Conservation (phyloP, 2,888 invertebrate genomes). For the Tyria jacobaeae region DNA sequence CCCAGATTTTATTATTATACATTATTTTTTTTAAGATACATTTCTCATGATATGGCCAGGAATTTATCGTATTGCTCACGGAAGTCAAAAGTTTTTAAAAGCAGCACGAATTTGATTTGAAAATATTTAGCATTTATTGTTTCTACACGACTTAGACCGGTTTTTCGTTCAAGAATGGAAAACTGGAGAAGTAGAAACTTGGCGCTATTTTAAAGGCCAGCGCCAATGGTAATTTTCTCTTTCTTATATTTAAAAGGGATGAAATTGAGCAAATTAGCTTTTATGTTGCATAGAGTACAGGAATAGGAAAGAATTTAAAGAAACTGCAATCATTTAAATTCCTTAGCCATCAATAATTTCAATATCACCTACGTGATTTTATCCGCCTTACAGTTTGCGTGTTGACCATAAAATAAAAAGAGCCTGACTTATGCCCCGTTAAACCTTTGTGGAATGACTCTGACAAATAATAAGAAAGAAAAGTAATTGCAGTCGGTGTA, state of each 20-base stretch:
- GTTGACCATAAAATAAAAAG: constrained; percentile 4
- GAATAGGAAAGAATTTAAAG: constrained; percentile 13
- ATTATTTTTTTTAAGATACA: no score
- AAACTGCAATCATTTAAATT: constrained; percentile 17
- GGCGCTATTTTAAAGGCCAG: constrained; percentile 27
- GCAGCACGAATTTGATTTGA: background rate
- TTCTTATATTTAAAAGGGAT: constrained; percentile 27
- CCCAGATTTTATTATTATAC: no score
- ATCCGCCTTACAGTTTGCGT: background rate
- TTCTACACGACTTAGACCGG: constrained; percentile 12
- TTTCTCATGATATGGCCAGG: background rate
- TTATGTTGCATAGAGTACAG: constrained; percentile 3
- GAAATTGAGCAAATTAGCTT: constrained; percentile 13
- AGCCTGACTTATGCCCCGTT: background rate
- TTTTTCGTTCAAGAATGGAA: constrained; percentile 34
- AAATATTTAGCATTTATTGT: constrained; percentile 11
- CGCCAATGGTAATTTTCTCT: constrained; percentile 31
- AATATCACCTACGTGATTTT: constrained; percentile 10
- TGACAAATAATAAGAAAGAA: constrained; percentile 22
- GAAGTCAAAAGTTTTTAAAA: constrained; percentile 3
- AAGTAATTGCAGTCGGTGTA: constrained; percentile 35
- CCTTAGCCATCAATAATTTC: constrained; percentile 15
- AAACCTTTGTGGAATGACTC: constrained; percentile 13
- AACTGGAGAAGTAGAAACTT: constrained; percentile 26
- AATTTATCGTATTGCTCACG: background rate